Evolutionary conservation across 2,113 vertebrate genomes (phyloP).

Genomic region (Penelope pileata): DNA sequence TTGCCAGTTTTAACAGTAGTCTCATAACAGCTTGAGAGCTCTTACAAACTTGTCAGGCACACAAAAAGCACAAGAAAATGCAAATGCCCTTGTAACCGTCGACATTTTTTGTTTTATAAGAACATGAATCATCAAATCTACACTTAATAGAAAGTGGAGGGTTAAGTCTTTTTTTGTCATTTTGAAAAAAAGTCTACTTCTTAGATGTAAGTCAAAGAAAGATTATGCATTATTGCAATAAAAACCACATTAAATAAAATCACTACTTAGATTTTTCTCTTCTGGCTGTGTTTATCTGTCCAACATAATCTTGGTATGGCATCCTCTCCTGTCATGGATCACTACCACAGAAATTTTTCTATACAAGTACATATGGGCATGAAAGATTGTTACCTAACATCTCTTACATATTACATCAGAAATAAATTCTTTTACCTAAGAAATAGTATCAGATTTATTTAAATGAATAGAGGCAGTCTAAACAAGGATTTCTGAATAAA

Average conservation of each 20-base stretch:
- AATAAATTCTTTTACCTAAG: neutral
- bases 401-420: neutral
- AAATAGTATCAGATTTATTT: neutral
- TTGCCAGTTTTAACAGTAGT: neutral
- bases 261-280: neutral
- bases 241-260: neutral
- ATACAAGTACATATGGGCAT: fast-evolving
- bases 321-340: neutral
- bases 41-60: neutral
- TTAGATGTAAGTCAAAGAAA: neutral
- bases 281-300: neutral
- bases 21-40: neutral
- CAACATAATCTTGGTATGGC: neutral
- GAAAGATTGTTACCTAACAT: neutral
- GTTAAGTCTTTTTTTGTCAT: neutral
- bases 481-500: neutral
- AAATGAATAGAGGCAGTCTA: neutral
- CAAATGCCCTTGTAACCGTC: neutral
- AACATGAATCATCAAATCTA: neutral
- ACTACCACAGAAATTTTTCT: neutral
- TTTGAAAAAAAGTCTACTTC: neutral
- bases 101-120: neutral
- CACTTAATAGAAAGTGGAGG: neutral
- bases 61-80: neutral
- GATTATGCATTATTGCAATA: neutral